Percentiles rank a stretch among this genome's conserved stretches.
Conservation (phyloP, 2,888 invertebrate species). For the Drosophila leonis region DNA sequence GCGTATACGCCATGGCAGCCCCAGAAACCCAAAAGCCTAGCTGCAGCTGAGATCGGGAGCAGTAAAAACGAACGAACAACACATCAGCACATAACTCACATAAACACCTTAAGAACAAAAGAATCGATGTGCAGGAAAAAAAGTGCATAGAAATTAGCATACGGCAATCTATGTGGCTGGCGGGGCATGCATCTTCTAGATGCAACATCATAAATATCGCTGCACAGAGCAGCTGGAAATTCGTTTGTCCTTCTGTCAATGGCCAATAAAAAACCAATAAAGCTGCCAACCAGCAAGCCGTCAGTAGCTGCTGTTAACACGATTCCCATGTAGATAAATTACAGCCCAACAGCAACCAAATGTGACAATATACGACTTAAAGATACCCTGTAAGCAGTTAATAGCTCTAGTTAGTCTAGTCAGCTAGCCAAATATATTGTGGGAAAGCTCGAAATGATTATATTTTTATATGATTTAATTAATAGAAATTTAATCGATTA, state of each 20-base stretch:
- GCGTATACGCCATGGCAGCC: conserved; percentile 52
- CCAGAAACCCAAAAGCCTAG: conserved; percentile 49
- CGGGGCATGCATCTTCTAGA: conserved; percentile 22
- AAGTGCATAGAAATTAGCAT: conserved; percentile 60
- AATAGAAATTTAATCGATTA: too few relatives aligned
- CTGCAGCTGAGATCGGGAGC: conserved; percentile 23
- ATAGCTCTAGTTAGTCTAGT: neutral
- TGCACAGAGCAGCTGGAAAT: conserved; percentile 62
- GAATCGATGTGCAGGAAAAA: conserved; percentile 21
- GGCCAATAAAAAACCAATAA: conserved; percentile 83
- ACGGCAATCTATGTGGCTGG: conserved; percentile 39
- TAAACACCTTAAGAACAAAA: conserved; percentile 67
- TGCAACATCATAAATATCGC: conserved; percentile 72
- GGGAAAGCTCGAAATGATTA: too few relatives aligned
- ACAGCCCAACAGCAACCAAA: conserved; percentile 36
- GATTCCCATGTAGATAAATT: conserved; percentile 68
- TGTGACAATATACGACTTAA: neutral
- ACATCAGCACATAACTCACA: conserved; percentile 72
- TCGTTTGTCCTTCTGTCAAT: conserved; percentile 85
- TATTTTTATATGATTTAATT: too few relatives aligned
- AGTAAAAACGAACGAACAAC: conserved; percentile 29
- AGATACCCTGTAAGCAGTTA: neutral
- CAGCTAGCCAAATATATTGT: too few relatives aligned
- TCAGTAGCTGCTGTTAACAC: conserved; percentile 64
- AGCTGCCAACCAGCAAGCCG: conserved; percentile 68